phyloP scores from a whole-genome alignment of 2,113 vertebrate genomes.

The Vireo altiloquus region DNA sequence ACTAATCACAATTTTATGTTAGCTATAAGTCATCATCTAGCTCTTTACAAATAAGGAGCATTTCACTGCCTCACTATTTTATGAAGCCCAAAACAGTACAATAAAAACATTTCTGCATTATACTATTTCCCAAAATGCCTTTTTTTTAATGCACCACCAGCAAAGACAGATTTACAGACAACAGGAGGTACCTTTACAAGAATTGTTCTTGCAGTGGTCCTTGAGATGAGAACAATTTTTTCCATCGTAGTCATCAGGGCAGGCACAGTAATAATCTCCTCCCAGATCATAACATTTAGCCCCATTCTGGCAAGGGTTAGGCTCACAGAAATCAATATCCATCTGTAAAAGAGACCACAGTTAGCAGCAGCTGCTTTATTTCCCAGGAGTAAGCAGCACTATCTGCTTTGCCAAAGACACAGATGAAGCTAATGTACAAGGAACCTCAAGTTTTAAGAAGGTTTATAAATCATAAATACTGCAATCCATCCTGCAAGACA shows the following conservation, averaged over 20 bases:
- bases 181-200: constrained; percentile 81
- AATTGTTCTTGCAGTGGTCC: constrained; percentile 88
- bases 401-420: neutral
- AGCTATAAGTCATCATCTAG: neutral
- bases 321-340: constrained; percentile 82
- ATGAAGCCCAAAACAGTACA: neutral
- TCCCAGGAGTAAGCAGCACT: constrained; percentile 2
- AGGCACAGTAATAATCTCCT: constrained; percentile 89
- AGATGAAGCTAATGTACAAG: neutral
- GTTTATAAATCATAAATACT: neutral
- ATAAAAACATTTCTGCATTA: neutral
- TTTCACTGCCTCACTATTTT: neutral
- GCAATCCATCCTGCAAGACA: neutral
- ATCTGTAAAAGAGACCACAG: constrained; percentile 64
- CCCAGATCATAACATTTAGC: constrained; percentile 82
- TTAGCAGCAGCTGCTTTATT: constrained; percentile 4
- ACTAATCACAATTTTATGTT: neutral
- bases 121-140: neutral
- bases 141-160: neutral
- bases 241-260: constrained; percentile 86
- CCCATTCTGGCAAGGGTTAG: constrained; percentile 87
- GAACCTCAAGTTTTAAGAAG: neutral
- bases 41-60: neutral
- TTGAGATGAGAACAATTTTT: constrained; percentile 90
- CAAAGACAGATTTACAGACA: neutral